Evolutionary conservation across 2,113 vertebrate species (phyloP).

Genomic region (Ranitomeya imitator): DNA sequence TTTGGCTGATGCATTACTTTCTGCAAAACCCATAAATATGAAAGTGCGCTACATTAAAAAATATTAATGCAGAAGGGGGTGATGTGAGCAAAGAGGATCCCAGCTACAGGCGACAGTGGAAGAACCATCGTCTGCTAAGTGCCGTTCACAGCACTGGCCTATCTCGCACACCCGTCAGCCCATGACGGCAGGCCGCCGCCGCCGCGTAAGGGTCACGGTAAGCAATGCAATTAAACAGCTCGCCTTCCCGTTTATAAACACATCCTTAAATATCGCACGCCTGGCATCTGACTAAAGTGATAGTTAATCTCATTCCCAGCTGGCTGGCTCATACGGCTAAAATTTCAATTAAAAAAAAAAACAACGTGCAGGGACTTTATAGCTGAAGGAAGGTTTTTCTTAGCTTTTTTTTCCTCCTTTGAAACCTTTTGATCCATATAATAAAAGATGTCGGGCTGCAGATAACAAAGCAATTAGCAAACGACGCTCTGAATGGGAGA

Average conservation of each 20-base stretch:
- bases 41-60: slow-evolving; percentile 42
- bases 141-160: background rate
- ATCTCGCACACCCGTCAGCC: background rate
- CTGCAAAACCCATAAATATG: slow-evolving; percentile 51
- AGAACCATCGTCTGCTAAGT: background rate
- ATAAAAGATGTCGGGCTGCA: slow-evolving; percentile 8
- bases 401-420: background rate
- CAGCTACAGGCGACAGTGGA: background rate
- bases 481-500: background rate
- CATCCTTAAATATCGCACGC: slow-evolving; percentile 30
- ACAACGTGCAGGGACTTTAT: background rate
- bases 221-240: background rate
- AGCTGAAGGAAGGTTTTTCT: slow-evolving; percentile 17
- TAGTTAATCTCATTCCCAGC: slow-evolving; percentile 46
- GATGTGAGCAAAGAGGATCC: slow-evolving; percentile 15
- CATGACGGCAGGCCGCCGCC: background rate
- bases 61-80: slow-evolving; percentile 44
- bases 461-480: slow-evolving; percentile 41
- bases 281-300: slow-evolving; percentile 43
- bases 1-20: slow-evolving; percentile 56
- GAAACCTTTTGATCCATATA: slow-evolving; percentile 1
- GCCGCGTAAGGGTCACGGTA: background rate
- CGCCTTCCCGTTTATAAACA: background rate
- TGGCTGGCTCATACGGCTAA: slow-evolving; percentile 30
- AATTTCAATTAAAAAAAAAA: slow-evolving; percentile 47